Conservation (phyloP, 2,113 vertebrate species). For the Diadophis punctatus region DNA sequence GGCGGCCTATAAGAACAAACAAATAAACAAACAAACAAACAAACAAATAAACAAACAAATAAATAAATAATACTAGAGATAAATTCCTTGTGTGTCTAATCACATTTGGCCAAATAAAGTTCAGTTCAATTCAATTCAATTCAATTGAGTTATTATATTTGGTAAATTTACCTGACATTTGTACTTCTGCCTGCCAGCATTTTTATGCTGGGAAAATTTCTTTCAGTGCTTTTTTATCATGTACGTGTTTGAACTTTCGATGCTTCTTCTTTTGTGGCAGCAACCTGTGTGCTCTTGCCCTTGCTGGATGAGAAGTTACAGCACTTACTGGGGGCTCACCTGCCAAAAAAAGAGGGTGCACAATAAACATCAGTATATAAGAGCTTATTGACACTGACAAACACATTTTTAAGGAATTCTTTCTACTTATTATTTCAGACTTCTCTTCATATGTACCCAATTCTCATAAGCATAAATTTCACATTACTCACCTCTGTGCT, state of each 20-base stretch:
- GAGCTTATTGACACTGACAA: neutral
- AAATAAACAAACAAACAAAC: no score
- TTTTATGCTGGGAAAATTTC: conserved; percentile 74
- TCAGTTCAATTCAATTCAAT: neutral
- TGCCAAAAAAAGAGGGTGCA: conserved; percentile 52
- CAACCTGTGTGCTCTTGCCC: conserved; percentile 64
- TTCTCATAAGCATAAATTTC: neutral
- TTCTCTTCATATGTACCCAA: neutral
- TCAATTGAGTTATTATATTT: neutral
- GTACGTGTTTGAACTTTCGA: conserved; percentile 78
- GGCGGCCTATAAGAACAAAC: no score
- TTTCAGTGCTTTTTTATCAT: conserved; percentile 73
- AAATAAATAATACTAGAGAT: no score
- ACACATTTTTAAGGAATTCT: conserved; percentile 19
- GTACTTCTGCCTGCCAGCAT: conserved; percentile 52
- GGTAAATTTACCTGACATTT: conserved; percentile 66
- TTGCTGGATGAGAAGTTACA: conserved; percentile 48
- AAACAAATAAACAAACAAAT: no score
- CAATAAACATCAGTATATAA: neutral
- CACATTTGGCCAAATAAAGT: neutral
- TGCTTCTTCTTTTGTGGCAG: conserved; percentile 73
- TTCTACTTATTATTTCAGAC: conserved; percentile 8
- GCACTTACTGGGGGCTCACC: conserved; percentile 56
- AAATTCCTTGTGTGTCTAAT: neutral
- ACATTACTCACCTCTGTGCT: conserved; percentile 63